Conservation (phyloP, 2,888 invertebrate species). For the Frankliniella intonsa region DNA sequence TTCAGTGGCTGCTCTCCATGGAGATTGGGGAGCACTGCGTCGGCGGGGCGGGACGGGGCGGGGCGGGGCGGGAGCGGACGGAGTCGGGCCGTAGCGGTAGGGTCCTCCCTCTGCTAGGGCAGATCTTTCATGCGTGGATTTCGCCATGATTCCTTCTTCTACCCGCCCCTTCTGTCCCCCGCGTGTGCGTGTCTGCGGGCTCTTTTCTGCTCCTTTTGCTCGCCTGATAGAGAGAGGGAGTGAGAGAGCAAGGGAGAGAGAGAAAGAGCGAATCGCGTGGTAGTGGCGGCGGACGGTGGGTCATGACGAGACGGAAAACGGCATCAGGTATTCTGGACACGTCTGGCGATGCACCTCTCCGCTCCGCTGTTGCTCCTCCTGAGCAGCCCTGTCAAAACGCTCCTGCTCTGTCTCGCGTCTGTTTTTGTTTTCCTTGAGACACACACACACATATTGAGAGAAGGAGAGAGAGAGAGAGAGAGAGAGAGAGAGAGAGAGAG, state of each 20-base stretch:
- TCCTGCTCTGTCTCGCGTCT: background rate
- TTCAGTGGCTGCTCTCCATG: too few relatives aligned
- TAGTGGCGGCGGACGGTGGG: background rate
- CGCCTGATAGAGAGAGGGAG: background rate
- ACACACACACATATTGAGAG: background rate
- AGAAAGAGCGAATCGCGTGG: too few relatives aligned
- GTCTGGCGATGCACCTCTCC: background rate
- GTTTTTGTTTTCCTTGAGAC: background rate
- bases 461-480: background rate
- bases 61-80: too few relatives aligned
- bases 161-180: too few relatives aligned
- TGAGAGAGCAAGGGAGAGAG: background rate
- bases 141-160: too few relatives aligned
- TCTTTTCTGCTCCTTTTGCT: too few relatives aligned
- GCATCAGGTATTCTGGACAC: background rate
- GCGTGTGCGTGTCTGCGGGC: background rate
- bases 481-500: too few relatives aligned
- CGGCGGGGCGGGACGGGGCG: too few relatives aligned
- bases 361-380: background rate
- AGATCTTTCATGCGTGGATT: too few relatives aligned
- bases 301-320: background rate
- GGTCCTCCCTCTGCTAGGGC: too few relatives aligned
- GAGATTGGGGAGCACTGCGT: too few relatives aligned
- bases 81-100: too few relatives aligned
- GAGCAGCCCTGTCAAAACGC: constrained; percentile 1